These are phyloP conservation scores for Drosophila biarmipes DNA, from an alignment of 1,140 invertebrate species.

Conservation along the genomic window DNA sequence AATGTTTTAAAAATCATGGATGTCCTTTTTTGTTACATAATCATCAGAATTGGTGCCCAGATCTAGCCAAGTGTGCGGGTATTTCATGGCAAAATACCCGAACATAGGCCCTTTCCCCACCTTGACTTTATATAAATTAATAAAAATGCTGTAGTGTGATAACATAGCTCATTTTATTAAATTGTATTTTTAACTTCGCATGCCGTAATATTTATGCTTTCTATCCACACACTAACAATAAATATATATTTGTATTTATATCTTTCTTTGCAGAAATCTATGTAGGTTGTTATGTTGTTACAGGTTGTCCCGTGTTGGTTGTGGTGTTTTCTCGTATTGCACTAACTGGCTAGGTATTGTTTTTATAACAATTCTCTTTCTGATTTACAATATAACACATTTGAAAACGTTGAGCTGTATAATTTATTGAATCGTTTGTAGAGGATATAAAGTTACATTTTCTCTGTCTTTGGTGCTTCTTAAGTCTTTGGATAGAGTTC, in stretches of 20 bases:
- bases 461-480: slow-evolving; percentile 32
- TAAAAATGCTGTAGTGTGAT: slow-evolving; percentile 24
- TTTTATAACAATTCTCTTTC: slow-evolving; percentile 12
- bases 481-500: slow-evolving; percentile 61
- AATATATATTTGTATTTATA: slow-evolving; percentile 67
- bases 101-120: too few relatives aligned
- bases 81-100: too few relatives aligned
- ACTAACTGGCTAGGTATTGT: slow-evolving; percentile 56
- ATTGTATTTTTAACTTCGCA: slow-evolving; percentile 60
- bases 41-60: too few relatives aligned
- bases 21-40: too few relatives aligned
- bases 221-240: slow-evolving; percentile 74
- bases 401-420: slow-evolving; percentile 60
- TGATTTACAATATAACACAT: slow-evolving; percentile 59
- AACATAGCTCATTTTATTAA: slow-evolving; percentile 76
- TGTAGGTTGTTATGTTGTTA: slow-evolving; percentile 47
- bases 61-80: too few relatives aligned
- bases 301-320: slow-evolving; percentile 29
- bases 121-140: not conserved
- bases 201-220: slow-evolving; percentile 51
- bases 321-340: slow-evolving; percentile 45
- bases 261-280: slow-evolving; percentile 42
- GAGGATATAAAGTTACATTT: slow-evolving; percentile 21
- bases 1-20: too few relatives aligned
- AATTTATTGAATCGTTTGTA: slow-evolving; percentile 57